Percentiles rank a stretch among this genome's conserved stretches.
Conservation (phyloP, 2,888 invertebrate species). For the Trichacis sp. region DNA sequence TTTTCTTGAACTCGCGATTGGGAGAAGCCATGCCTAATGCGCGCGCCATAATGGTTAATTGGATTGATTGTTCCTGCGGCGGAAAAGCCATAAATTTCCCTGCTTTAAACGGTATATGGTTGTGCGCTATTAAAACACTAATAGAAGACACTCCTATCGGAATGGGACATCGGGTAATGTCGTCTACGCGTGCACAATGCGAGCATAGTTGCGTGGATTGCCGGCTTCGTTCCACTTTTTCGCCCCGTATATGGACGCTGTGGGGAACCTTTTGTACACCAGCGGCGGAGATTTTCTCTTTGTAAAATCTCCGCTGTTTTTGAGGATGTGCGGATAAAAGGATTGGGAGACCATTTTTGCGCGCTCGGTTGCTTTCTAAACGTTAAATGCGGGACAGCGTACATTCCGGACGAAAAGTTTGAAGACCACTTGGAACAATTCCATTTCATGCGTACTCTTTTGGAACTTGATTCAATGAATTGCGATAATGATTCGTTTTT, state of each 20-base stretch:
- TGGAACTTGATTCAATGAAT: too few relatives aligned
- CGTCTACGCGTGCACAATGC: slow-evolving; percentile 36
- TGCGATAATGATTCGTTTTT: too few relatives aligned
- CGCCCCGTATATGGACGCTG: slow-evolving; percentile 50
- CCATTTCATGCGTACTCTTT: too few relatives aligned
- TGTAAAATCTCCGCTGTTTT: slow-evolving; percentile 50
- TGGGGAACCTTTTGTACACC: slow-evolving; percentile 42
- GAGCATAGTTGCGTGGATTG: slow-evolving; percentile 40
- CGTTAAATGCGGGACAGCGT: slow-evolving; percentile 34
- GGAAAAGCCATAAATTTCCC: slow-evolving; percentile 33
- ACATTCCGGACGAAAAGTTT: too few relatives aligned
- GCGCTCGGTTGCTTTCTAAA: slow-evolving; percentile 58
- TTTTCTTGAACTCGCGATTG: slow-evolving; percentile 24
- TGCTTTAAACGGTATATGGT: slow-evolving; percentile 21
- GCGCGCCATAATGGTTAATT: slow-evolving; percentile 28
- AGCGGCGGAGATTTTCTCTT: slow-evolving; percentile 51
- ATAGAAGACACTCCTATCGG: slow-evolving; percentile 30
- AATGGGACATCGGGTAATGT: slow-evolving; percentile 27
- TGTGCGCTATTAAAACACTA: slow-evolving; percentile 33
- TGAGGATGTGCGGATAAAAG: slow-evolving; percentile 25
- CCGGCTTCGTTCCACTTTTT: slow-evolving; percentile 61
- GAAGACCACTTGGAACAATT: too few relatives aligned
- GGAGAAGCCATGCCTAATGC: slow-evolving; percentile 1
- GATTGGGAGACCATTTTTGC: slow-evolving; percentile 32
- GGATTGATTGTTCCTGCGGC: slow-evolving; percentile 34